A percentile compares a stretch with the other conserved stretches of the same genome.
These are phyloP conservation scores for Agrochola circellaris DNA, from an alignment of 2,888 invertebrate genomes.

Conservation along the genomic window DNA sequence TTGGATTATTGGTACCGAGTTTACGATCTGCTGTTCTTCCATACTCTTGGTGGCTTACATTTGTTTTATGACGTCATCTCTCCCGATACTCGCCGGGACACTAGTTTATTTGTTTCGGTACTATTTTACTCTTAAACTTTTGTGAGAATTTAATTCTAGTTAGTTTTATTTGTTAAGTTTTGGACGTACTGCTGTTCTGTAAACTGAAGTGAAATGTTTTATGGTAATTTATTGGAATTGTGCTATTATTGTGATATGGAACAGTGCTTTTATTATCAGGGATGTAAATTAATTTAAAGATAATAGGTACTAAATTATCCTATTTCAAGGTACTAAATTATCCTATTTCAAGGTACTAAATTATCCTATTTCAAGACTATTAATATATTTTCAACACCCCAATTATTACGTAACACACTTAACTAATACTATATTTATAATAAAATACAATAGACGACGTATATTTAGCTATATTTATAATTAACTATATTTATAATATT, in stretches of 20 bases:
- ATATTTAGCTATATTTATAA: too few relatives aligned
- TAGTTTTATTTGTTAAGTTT: conserved; percentile 60
- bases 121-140: conserved; percentile 64
- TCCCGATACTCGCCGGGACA: conserved; percentile 69
- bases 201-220: conserved; percentile 54
- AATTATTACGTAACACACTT: too few relatives aligned
- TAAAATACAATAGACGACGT: too few relatives aligned
- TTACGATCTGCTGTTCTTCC: conserved; percentile 84
- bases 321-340: too few relatives aligned
- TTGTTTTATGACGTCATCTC: conserved; percentile 86
- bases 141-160: conserved; percentile 62
- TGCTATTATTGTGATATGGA: conserved; percentile 9
- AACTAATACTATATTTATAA: too few relatives aligned
- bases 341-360: too few relatives aligned
- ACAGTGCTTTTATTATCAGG: conserved; percentile 6
- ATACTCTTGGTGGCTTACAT: conserved; percentile 79
- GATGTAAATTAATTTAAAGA: not conserved
- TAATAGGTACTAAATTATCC: too few relatives aligned
- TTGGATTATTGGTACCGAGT: conserved; percentile 87
- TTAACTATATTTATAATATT: too few relatives aligned
- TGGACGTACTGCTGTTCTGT: conserved; percentile 53
- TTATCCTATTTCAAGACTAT: too few relatives aligned
- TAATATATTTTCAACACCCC: too few relatives aligned
- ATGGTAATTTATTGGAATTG: conserved; percentile 33
- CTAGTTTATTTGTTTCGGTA: conserved; percentile 67